phyloP scores from a whole-genome alignment of 2,113 vertebrate genomes.

The Vulpes lagopus region DNA sequence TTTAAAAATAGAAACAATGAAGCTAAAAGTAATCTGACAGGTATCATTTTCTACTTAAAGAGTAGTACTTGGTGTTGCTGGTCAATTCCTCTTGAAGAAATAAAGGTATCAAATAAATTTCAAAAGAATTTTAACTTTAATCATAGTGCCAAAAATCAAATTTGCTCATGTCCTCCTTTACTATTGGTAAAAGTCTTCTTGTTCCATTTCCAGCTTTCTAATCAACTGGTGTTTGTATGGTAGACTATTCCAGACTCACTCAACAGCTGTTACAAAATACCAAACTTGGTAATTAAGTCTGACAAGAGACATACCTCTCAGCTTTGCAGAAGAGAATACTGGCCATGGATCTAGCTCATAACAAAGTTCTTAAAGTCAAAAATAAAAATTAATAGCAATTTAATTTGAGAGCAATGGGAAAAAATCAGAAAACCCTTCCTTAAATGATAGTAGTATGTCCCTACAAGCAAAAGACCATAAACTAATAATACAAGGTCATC shows the following conservation, averaged over 20 bases:
- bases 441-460: not conserved
- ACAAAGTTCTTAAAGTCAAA: conserved; percentile 61
- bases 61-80: conserved; percentile 20
- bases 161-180: not conserved
- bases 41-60: conserved; percentile 55
- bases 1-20: conserved; percentile 64
- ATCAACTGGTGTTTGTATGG: conserved; percentile 65
- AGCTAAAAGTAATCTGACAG: not conserved
- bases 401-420: conserved; percentile 49
- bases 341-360: conserved; percentile 55
- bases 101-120: conserved; percentile 21
- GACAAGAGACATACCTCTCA: conserved; percentile 79
- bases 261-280: conserved; percentile 84
- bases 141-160: conserved; percentile 1
- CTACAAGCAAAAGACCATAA: conserved; percentile 11
- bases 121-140: conserved; percentile 15
- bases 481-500: conserved; percentile 65
- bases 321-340: conserved; percentile 69
- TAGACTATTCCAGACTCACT: conserved; percentile 75
- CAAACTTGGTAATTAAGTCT: conserved; percentile 83
- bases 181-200: not conserved
- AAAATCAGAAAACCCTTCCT: not conserved
- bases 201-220: conserved; percentile 68
- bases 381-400: conserved; percentile 66
- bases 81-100: conserved; percentile 22